Evolutionary conservation across 2,113 vertebrate species (phyloP).

Genomic region (Camelus dromedarius): DNA sequence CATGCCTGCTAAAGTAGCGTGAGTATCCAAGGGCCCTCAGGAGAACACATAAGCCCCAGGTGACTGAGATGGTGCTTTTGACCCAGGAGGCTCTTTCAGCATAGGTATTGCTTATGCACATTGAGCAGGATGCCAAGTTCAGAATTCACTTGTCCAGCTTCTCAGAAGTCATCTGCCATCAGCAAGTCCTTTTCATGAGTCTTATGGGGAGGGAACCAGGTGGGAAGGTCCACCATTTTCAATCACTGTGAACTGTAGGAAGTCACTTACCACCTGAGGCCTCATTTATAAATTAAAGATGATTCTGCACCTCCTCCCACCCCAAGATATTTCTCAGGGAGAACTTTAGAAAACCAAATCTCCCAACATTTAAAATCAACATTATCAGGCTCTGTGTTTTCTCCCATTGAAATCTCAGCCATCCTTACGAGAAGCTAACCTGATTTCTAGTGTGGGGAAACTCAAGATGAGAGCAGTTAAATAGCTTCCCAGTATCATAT

Average conservation of each 20-base stretch:
- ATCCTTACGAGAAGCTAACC: not conserved
- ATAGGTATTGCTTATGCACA: not conserved
- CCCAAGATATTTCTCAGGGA: not conserved
- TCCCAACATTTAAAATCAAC: not conserved
- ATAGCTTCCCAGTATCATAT: not conserved
- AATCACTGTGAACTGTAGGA: not conserved
- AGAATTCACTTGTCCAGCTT: not conserved
- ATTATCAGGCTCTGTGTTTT: not conserved
- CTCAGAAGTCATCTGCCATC: not conserved
- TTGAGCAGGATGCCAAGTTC: not conserved
- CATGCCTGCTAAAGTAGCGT: conserved; percentile 97
- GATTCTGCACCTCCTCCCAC: not conserved
- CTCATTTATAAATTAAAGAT: not conserved
- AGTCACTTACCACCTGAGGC: not conserved
- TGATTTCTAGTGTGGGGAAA: not conserved
- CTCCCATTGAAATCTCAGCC: not conserved
- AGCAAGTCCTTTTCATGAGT: not conserved
- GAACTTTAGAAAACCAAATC: not conserved
- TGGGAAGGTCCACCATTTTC: not conserved
- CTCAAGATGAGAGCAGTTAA: not conserved
- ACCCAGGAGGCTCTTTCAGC: not conserved
- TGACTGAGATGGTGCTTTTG: not conserved
- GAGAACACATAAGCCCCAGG: not conserved
- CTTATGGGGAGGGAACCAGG: not conserved
- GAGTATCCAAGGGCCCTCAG: conserved; percentile 81